Percentiles rank a stretch among this genome's conserved stretches.
Evolutionary conservation across 1,140 invertebrate genomes (phyloP).

Genomic region (Medauroidea extradentata): DNA sequence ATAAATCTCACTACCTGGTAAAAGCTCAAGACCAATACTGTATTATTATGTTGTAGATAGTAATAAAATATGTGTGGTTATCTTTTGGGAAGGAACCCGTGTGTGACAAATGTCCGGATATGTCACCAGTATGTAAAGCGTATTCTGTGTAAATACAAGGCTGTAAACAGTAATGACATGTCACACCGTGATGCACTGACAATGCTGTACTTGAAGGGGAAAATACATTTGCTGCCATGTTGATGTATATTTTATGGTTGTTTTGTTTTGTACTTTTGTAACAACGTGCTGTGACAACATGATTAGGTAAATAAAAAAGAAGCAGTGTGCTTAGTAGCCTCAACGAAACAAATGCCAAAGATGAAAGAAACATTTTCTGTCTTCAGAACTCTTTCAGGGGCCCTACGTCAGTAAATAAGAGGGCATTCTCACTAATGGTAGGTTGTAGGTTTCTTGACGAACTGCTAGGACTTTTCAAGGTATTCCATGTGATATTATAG

Average conservation of each 20-base stretch:
- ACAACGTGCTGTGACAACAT: constrained; percentile 19
- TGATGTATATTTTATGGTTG: constrained; percentile 18
- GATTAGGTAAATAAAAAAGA: constrained; percentile 2
- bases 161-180: too few relatives aligned
- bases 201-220: too few relatives aligned
- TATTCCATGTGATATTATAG: constrained; percentile 8
- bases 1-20: constrained; percentile 8
- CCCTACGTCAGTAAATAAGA: neutral
- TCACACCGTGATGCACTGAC: too few relatives aligned
- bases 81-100: too few relatives aligned
- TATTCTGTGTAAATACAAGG: too few relatives aligned
- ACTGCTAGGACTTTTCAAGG: constrained; percentile 9
- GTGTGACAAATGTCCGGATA: too few relatives aligned
- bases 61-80: too few relatives aligned
- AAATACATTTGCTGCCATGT: constrained; percentile 9
- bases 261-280: constrained; percentile 22
- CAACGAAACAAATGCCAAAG: constrained; percentile 10
- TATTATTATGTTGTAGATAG: too few relatives aligned
- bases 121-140: too few relatives aligned
- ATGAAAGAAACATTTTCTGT: neutral
- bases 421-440: neutral
- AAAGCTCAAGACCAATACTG: constrained; percentile 11
- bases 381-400: neutral
- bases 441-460: neutral
- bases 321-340: constrained; percentile 6